Percentiles rank a stretch among this genome's conserved stretches.
phyloP scores from a whole-genome alignment of 2,797 vertebrate genomes.

The Phalanger gymnotis region DNA sequence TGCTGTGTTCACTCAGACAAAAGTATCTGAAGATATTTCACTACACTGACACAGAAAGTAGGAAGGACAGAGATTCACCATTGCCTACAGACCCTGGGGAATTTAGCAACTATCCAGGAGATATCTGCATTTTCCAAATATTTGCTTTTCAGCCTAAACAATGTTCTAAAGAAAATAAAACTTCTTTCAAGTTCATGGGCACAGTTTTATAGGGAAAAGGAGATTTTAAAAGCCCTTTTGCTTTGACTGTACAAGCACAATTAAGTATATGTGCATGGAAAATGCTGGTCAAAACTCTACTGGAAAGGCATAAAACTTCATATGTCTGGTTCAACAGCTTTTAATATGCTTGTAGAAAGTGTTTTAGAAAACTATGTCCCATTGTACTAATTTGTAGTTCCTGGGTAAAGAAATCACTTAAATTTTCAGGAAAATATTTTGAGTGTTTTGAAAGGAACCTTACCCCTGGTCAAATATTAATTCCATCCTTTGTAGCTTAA shows the following conservation, averaged over 20 bases:
- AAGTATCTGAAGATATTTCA: not conserved
- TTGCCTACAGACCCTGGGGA: not conserved
- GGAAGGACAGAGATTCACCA: slow-evolving; percentile 7
- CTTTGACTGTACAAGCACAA: slow-evolving; percentile 36
- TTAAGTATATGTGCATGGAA: slow-evolving; percentile 35
- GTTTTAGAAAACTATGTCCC: not conserved
- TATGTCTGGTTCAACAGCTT: not conserved
- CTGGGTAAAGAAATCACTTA: slow-evolving; percentile 38
- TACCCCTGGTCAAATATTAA: slow-evolving; percentile 12
- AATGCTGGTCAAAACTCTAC: slow-evolving; percentile 53
- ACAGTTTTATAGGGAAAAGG: not conserved
- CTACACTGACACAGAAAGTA: not conserved
- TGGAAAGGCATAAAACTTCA: slow-evolving; percentile 44
- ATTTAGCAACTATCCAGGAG: slow-evolving; percentile 5
- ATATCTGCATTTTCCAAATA: slow-evolving; percentile 2
- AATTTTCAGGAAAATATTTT: slow-evolving; percentile 5
- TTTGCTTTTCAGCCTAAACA: slow-evolving; percentile 11
- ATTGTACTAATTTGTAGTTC: slow-evolving; percentile 29
- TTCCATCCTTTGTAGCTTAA: slow-evolving; percentile 4
- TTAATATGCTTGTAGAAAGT: not conserved
- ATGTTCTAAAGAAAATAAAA: slow-evolving; percentile 1
- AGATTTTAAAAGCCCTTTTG: not conserved
- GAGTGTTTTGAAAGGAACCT: slow-evolving; percentile 46
- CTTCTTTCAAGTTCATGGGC: slow-evolving; percentile 23
- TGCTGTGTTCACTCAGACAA: not conserved